Percentiles rank a stretch among this genome's conserved stretches.
phyloP scores from a whole-genome alignment of 2,888 invertebrate species.

The Nasonia oneida region DNA sequence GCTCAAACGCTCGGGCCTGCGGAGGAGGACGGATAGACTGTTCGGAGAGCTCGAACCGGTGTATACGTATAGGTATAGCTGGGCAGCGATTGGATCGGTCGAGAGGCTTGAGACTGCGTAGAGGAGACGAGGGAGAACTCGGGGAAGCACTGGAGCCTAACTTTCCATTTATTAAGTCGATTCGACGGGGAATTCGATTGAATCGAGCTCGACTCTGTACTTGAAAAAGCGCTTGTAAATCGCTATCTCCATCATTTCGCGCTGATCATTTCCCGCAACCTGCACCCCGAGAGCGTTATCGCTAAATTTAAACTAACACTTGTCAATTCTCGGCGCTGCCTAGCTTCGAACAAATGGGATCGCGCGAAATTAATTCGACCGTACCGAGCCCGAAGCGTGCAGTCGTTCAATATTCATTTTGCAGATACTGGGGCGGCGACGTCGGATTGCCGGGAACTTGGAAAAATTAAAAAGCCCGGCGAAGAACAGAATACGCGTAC shows the following conservation, averaged over 20 bases:
- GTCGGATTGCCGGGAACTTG: slow-evolving; percentile 61
- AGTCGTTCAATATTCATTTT: slow-evolving; percentile 72
- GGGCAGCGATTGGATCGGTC: background rate
- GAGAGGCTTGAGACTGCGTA: background rate
- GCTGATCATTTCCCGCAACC: too few species aligned
- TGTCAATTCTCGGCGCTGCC: background rate
- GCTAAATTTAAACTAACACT: background rate
- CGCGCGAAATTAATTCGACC: slow-evolving; percentile 63
- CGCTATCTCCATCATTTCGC: too few species aligned
- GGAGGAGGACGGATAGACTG: background rate
- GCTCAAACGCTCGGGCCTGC: slow-evolving; percentile 63
- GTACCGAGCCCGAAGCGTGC: background rate
- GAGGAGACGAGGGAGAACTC: background rate
- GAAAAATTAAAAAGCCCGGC: slow-evolving; percentile 63
- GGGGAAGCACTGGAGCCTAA: background rate
- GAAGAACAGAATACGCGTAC: slow-evolving; percentile 71
- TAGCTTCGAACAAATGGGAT: slow-evolving; percentile 60
- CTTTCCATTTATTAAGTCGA: background rate
- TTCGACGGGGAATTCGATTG: background rate
- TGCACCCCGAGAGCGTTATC: too few species aligned
- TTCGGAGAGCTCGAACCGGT: background rate
- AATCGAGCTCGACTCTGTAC: background rate
- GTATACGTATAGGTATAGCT: background rate
- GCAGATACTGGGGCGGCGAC: background rate
- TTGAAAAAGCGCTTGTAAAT: too few species aligned